Conservation (phyloP, 2,888 invertebrate species). For the Drosophila lacicola region DNA sequence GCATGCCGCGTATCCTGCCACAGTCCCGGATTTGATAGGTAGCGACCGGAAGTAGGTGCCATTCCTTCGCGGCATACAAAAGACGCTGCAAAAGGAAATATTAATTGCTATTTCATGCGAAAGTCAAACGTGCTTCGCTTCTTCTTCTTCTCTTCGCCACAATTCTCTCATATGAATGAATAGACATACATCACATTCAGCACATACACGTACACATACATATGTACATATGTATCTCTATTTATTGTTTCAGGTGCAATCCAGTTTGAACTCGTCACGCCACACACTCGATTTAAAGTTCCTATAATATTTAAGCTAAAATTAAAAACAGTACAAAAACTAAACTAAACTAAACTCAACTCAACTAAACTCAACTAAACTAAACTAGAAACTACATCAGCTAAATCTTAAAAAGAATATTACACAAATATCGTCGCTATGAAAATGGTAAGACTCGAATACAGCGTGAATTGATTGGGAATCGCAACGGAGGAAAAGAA, state of each 20-base stretch:
- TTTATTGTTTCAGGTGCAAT: conserved; percentile 46
- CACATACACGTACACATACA: background rate
- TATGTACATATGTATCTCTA: conserved; percentile 1
- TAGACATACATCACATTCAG: background rate
- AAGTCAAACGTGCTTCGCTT: background rate
- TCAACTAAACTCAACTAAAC: conserved; percentile 16
- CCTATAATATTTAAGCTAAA: conserved; percentile 72
- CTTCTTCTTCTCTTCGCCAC: too few species aligned
- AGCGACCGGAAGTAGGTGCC: conserved; percentile 22
- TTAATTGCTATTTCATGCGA: conserved; percentile 14
- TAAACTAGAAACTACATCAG: conserved; percentile 1
- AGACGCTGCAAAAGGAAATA: background rate
- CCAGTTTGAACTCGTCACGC: conserved; percentile 46
- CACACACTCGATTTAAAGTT: conserved; percentile 64
- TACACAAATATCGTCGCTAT: conserved; percentile 6
- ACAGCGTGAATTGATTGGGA: conserved; percentile 1
- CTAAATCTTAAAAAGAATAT: background rate
- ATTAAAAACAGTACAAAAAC: conserved; percentile 68
- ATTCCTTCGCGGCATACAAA: background rate
- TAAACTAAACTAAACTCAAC: conserved; percentile 11
- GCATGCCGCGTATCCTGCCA: conserved; percentile 1
- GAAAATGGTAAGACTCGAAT: conserved; percentile 12
- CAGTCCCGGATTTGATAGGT: background rate
- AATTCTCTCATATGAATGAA: background rate
- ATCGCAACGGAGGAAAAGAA: background rate